Percentiles rank a stretch among this genome's conserved stretches.
These are phyloP conservation scores for Oenanthe oenanthe DNA, from an alignment of 2,113 vertebrate species.

Conservation along the genomic window DNA sequence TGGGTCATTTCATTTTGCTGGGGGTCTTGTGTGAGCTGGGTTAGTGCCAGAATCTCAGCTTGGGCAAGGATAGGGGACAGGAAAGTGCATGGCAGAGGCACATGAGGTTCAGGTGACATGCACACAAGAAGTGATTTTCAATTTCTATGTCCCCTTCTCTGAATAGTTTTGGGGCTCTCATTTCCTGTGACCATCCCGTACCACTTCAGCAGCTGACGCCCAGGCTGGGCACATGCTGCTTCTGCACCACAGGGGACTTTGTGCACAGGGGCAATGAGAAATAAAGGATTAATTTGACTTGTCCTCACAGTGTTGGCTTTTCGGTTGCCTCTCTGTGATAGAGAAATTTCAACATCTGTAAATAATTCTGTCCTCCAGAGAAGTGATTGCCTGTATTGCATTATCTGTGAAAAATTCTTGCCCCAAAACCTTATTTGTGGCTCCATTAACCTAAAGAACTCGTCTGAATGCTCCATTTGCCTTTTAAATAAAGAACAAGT, in stretches of 20 bases:
- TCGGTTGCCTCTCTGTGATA: neutral
- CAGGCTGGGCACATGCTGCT: neutral
- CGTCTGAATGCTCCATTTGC: conserved; percentile 50
- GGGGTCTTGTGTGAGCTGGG: neutral
- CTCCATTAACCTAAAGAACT: conserved; percentile 63
- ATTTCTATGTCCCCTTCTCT: neutral
- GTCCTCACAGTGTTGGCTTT: neutral
- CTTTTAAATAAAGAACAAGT: conserved; percentile 66
- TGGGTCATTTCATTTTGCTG: neutral
- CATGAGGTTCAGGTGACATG: rapidly evolving
- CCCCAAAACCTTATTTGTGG: conserved; percentile 45
- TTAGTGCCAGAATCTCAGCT: neutral
- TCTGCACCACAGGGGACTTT: neutral
- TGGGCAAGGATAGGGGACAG: neutral
- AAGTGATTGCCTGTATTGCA: neutral
- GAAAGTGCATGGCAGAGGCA: neutral
- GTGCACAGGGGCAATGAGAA: neutral
- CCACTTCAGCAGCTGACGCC: neutral
- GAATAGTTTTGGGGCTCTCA: neutral
- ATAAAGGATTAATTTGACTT: neutral
- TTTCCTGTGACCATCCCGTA: neutral
- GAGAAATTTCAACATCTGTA: conserved; percentile 21
- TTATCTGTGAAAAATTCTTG: conserved; percentile 58
- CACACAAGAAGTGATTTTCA: neutral
- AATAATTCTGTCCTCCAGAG: conserved; percentile 39